phyloP scores from a whole-genome alignment of 2,797 vertebrate genomes.

The Heterohyrax brucei region DNA sequence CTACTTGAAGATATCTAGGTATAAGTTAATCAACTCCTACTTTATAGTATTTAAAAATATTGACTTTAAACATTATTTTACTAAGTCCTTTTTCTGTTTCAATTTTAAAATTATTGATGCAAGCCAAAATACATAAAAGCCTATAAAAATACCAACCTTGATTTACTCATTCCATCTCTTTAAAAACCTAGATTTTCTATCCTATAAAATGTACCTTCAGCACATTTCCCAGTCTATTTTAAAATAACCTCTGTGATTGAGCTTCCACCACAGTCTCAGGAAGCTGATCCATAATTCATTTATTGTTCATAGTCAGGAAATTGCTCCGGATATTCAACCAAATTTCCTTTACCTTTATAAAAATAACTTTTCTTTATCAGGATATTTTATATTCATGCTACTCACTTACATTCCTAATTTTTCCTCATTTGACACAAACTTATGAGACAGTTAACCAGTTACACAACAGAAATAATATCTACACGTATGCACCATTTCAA shows the following conservation, averaged over 20 bases:
- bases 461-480: neutral
- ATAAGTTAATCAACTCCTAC: neutral
- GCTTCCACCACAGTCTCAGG: conserved; percentile 38
- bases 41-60: neutral
- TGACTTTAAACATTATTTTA: neutral
- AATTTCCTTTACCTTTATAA: conserved; percentile 69
- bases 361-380: conserved; percentile 58
- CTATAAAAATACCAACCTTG: neutral
- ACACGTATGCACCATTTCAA: neutral
- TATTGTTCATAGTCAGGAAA: conserved; percentile 69
- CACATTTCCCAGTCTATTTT: conserved; percentile 61
- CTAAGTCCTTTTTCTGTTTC: neutral
- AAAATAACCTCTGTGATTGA: conserved; percentile 69
- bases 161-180: conserved; percentile 53
- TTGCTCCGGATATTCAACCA: neutral
- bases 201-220: conserved; percentile 69
- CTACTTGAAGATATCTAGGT: neutral
- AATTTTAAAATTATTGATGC: conserved; percentile 14
- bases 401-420: neutral
- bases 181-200: conserved; percentile 54
- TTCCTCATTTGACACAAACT: neutral
- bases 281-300: conserved; percentile 78
- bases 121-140: conserved; percentile 9
- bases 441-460: neutral
- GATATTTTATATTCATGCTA: conserved; percentile 34